Evolutionary conservation across 2,888 invertebrate genomes (phyloP), one percentile per base, ranked within the genome.

Genomic region (Philopedon plagiatum): DNA sequence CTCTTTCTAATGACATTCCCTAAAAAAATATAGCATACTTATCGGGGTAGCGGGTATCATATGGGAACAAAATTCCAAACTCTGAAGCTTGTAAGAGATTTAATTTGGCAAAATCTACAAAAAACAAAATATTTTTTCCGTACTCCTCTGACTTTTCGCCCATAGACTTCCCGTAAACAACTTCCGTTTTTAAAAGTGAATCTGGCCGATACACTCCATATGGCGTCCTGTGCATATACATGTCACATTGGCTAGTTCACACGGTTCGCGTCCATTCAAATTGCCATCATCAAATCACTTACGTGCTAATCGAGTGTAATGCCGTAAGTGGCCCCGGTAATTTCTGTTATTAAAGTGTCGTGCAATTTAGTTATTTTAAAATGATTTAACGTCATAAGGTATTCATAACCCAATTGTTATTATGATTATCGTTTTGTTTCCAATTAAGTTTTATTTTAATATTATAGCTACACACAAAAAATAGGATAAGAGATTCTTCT

Each of bases 171-270:
- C 13, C 29, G 29, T 51, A 51, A 39, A 29, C 51, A 63, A 63
- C 63, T 51, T 63, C 63, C 63, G 63, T 19, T 63, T 37, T 37
- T 49, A 51, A 34, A 51, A 37, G 34, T 51, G 63, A 63, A 63
- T 63, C 51, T 63, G 63, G 49, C 51, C 34, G 11, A 18, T 34
- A 49, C 19, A 23, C 44, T 57, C 65, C 76, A 76, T 72, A 74
- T 76, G 76, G 72, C 74, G 66, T 74, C 74, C 74, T 72, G 65
- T 29, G 21, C 51, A 49, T 67, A 49, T 51, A 68, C 60, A 34
- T 44, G 58, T 65, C 63, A 64, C 71, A 74, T 74, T 71, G 71
- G 63, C 56, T 21, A 54, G 67, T 75, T 75, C 75, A 74, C 75
- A 76, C 75, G 74, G 68, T 74, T 37, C 19, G 29, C 19, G 34